Percentiles rank a stretch among this genome's conserved stretches.
phyloP scores from a whole-genome alignment of 2,888 invertebrate species.

The Clepsis dumicolana region DNA sequence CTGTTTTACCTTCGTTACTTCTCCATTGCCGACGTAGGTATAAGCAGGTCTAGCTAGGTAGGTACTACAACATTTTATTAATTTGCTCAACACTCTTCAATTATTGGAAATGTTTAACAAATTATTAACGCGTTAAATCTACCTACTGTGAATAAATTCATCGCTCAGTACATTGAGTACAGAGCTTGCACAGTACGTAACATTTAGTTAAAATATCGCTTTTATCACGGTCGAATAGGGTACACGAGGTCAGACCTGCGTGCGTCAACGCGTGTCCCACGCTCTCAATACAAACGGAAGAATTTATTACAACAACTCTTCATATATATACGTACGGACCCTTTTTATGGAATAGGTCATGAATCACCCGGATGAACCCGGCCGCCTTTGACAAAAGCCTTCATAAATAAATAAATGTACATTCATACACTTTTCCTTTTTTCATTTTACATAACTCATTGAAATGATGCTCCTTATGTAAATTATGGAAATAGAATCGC shows the following conservation, averaged over 20 bases:
- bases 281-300: slow-evolving; percentile 58
- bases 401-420: slow-evolving; percentile 72
- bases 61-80: background rate
- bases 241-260: slow-evolving; percentile 32
- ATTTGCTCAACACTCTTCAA: background rate
- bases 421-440: slow-evolving; percentile 58
- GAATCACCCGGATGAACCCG: slow-evolving; percentile 77
- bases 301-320: slow-evolving; percentile 74
- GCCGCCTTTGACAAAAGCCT: slow-evolving; percentile 74
- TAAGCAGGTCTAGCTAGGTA: no score
- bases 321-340: slow-evolving; percentile 71
- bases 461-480: slow-evolving; percentile 60
- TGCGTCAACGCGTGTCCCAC: slow-evolving; percentile 41
- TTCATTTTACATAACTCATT: slow-evolving; percentile 58
- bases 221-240: slow-evolving; percentile 31
- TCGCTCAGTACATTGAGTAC: slow-evolving; percentile 11
- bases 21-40: background rate
- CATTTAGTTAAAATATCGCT: slow-evolving; percentile 24
- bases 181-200: background rate
- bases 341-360: slow-evolving; percentile 73
- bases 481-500: slow-evolving; percentile 59
- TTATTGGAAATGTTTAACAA: background rate
- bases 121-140: slow-evolving; percentile 31
- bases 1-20: slow-evolving; percentile 1
- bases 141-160: slow-evolving; percentile 28